These are phyloP conservation scores for Lagria hirta DNA, from an alignment of 2,888 invertebrate species.

Conservation along the genomic window DNA sequence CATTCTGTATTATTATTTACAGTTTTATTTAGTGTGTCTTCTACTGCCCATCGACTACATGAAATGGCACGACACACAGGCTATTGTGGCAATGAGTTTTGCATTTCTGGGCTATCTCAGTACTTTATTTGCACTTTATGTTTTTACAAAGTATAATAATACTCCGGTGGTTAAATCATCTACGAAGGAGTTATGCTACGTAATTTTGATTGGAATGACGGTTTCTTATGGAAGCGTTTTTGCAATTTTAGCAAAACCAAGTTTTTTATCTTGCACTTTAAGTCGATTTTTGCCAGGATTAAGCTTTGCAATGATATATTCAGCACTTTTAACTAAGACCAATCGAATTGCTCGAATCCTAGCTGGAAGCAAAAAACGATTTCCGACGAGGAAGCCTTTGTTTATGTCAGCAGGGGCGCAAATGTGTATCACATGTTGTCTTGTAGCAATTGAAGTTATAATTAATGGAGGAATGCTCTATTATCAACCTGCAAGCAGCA, in stretches of 20 bases:
- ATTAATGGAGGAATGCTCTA: slow-evolving; percentile 64
- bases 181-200: slow-evolving; percentile 67
- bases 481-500: slow-evolving; percentile 62
- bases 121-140: slow-evolving; percentile 61
- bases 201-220: slow-evolving; percentile 66
- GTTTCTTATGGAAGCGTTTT: slow-evolving; percentile 64
- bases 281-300: slow-evolving; percentile 47
- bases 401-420: slow-evolving; percentile 64
- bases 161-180: slow-evolving; percentile 78
- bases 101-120: slow-evolving; percentile 64
- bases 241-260: slow-evolving; percentile 65
- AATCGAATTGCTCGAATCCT: slow-evolving; percentile 75
- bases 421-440: slow-evolving; percentile 65
- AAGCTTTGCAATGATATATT: slow-evolving; percentile 73
- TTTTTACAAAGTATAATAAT: slow-evolving; percentile 68
- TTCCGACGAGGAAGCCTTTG: slow-evolving; percentile 66
- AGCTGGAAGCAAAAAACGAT: slow-evolving; percentile 70
- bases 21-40: slow-evolving; percentile 58
- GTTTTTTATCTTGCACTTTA: slow-evolving; percentile 56
- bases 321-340: slow-evolving; percentile 73
- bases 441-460: slow-evolving; percentile 68
- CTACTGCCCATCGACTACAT: slow-evolving; percentile 63
- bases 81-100: slow-evolving; percentile 63
- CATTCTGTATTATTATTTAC: too few species aligned
- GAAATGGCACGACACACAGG: slow-evolving; percentile 63